phyloP scores from a whole-genome alignment of 37 sponge, comb jelly and placozoan species.

The Petrosia ficiformis region DNA sequence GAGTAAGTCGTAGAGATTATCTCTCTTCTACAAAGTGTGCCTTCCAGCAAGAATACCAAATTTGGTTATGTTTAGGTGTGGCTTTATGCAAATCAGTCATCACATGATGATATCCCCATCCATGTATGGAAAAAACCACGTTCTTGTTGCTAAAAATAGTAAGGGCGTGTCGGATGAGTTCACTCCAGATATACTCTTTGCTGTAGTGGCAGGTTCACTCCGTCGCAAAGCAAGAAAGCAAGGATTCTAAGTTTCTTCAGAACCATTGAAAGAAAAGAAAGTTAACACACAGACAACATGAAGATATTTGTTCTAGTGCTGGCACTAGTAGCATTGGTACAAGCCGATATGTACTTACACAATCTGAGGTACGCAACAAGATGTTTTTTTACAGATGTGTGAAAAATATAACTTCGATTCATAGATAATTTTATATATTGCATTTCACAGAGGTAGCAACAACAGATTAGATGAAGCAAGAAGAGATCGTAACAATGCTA shows the following conservation, averaged over 20 bases:
- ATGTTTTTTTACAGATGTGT: too few species aligned
- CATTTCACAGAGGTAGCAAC: constrained; percentile 84
- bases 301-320: constrained; percentile 25
- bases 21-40: too few species aligned
- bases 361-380: constrained; percentile 78
- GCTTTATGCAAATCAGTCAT: neutral
- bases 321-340: constrained; percentile 36
- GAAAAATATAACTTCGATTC: neutral
- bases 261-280: too few species aligned
- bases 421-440: neutral
- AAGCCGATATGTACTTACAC: constrained; percentile 87
- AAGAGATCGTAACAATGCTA: constrained; percentile 88
- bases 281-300: constrained; percentile 15
- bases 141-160: neutral
- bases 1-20: too few species aligned
- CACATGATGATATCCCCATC: neutral
- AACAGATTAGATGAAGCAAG: constrained; percentile 93
- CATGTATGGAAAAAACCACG: neutral
- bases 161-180: neutral
- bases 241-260: too few species aligned
- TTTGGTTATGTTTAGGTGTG: neutral
- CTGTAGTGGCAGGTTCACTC: too few species aligned
- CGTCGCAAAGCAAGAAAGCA: too few species aligned
- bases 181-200: neutral
- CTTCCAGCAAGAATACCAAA: too few species aligned